Conservation (phyloP, 1,140 invertebrate species). For the Mamestra configurata region DNA sequence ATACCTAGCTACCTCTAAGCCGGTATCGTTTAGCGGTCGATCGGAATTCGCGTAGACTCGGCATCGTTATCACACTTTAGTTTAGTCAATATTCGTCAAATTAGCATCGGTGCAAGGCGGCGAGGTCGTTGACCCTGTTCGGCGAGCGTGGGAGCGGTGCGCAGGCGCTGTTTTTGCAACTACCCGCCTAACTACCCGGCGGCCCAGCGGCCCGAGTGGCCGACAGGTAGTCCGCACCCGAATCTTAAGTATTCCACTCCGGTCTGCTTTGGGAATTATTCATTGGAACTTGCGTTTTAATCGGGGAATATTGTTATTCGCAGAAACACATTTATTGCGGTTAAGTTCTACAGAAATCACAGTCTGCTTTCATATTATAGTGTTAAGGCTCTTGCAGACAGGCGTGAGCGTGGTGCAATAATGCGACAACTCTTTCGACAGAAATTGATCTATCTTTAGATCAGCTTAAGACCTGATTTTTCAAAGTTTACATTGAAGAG, state of each 20-base stretch:
- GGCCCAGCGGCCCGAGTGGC: not conserved
- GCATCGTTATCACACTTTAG: constrained; percentile 60
- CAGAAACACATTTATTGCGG: not conserved
- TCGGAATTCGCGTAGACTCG: constrained; percentile 52
- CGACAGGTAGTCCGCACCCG: constrained; percentile 63
- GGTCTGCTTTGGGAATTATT: constrained; percentile 44
- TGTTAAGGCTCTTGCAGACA: too few relatives aligned
- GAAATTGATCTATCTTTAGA: too few relatives aligned
- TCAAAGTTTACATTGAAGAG: too few relatives aligned
- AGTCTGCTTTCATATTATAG: not conserved
- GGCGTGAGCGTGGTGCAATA: too few relatives aligned
- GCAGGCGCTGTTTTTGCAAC: constrained; percentile 61
- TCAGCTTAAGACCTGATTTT: too few relatives aligned
- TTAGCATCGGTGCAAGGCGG: constrained; percentile 65
- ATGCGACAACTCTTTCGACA: too few relatives aligned
- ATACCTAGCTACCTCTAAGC: not conserved
- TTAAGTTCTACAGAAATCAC: not conserved
- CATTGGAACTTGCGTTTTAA: constrained; percentile 44
- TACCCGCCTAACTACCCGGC: constrained; percentile 50
- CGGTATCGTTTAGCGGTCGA: constrained; percentile 40
- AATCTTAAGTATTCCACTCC: constrained; percentile 57
- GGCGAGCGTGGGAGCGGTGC: constrained; percentile 65
- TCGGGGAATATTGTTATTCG: constrained; percentile 4
- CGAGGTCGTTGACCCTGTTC: constrained; percentile 63
- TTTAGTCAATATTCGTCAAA: constrained; percentile 67